Conservation (phyloP, 1,140 invertebrate species). For the Brachionus calyciflorus region DNA sequence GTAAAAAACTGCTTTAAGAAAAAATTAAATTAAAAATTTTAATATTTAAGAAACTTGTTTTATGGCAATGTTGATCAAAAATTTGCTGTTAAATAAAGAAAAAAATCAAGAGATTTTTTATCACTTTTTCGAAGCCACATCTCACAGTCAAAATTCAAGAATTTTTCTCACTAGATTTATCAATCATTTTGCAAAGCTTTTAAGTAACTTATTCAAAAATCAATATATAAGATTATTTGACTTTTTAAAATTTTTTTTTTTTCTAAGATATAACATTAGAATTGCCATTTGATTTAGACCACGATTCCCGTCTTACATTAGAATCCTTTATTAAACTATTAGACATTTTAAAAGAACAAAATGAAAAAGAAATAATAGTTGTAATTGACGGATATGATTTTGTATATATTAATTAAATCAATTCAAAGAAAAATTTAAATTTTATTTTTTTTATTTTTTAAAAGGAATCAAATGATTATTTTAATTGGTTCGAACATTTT, state of each 20-base stretch:
- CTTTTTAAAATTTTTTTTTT: not conserved
- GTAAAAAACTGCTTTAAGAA: not conserved
- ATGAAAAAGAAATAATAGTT: not conserved
- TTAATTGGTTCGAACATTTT: not conserved
- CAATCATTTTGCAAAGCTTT: not conserved
- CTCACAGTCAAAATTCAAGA: not conserved
- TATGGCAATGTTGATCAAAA: not conserved
- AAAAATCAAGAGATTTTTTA: slow-evolving; percentile 8
- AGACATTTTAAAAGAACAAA: not conserved
- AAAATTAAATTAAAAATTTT: not conserved
- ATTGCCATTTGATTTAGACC: not conserved
- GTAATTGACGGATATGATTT: not conserved
- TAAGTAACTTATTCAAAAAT: not conserved
- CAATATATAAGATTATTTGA: not conserved
- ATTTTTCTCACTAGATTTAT: not conserved
- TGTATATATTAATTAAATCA: not conserved
- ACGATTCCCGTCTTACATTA: not conserved
- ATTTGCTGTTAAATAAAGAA: not conserved
- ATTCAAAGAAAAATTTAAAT: too few species aligned
- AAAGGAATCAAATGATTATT: not conserved
- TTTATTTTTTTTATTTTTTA: not conserved
- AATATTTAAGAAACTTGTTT: slow-evolving; percentile 15
- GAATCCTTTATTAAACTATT: not conserved
- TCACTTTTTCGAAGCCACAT: not conserved
- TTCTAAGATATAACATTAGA: not conserved